Evolutionary conservation across 2,797 vertebrate species (phyloP).

Genomic region (Hapalemur alaotrensis): DNA sequence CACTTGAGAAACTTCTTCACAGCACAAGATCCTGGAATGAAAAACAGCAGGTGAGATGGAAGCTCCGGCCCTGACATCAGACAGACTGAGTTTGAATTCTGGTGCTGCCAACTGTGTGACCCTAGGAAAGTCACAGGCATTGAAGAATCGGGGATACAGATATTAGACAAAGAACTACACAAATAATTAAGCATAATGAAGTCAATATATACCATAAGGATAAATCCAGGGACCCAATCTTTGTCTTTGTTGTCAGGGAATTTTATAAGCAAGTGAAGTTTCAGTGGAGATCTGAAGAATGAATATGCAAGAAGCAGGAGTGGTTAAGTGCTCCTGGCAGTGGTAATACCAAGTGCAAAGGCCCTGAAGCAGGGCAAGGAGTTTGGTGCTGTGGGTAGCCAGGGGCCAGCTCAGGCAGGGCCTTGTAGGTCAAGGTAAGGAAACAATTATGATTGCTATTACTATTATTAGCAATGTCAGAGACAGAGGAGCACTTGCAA

Average conservation of each 20-base stretch:
- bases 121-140: not conserved
- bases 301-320: not conserved
- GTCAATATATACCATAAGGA: not conserved
- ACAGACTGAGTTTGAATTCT: not conserved
- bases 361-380: not conserved
- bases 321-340: not conserved
- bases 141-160: not conserved
- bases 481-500: not conserved
- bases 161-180: not conserved
- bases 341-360: not conserved
- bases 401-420: not conserved
- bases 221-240: not conserved
- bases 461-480: slow-evolving; percentile 8
- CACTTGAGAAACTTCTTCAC: not conserved
- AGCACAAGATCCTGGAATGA: slow-evolving; percentile 43
- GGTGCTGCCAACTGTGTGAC: not conserved
- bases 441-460: not conserved
- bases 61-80: not conserved
- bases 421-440: not conserved
- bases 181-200: not conserved
- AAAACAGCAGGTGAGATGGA: not conserved
- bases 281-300: not conserved
- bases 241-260: not conserved
- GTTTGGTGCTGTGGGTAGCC: not conserved
- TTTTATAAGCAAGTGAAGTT: not conserved